These are phyloP conservation scores for Netelia melanura DNA, from an alignment of 2,888 invertebrate genomes.

Conservation along the genomic window DNA sequence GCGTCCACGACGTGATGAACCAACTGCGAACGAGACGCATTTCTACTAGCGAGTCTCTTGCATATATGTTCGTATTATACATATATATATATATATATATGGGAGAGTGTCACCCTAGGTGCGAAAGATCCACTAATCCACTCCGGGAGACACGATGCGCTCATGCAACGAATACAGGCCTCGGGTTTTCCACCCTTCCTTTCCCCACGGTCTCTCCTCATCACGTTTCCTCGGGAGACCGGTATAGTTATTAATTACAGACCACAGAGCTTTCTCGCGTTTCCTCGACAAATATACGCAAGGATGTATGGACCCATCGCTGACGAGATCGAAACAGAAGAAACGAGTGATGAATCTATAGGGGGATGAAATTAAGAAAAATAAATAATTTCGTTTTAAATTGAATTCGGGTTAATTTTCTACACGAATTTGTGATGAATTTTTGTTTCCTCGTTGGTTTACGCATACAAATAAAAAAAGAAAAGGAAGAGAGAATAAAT, in stretches of 20 bases:
- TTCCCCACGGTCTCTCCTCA: constrained; percentile 26
- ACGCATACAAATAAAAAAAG: not conserved
- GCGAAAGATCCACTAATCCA: constrained; percentile 60
- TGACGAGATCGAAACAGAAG: too few species aligned
- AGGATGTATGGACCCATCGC: not conserved
- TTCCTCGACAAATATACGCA: constrained; percentile 32
- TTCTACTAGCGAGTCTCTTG: not conserved
- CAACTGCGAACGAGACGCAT: constrained; percentile 21
- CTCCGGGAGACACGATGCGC: not conserved
- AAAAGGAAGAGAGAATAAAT: constrained; percentile 5
- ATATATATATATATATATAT: not conserved
- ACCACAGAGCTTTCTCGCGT: constrained; percentile 13
- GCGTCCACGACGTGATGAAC: constrained; percentile 47
- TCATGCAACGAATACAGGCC: not conserved
- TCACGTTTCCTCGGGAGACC: constrained; percentile 19
- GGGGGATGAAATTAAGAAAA: not conserved
- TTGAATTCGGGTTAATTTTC: not conserved
- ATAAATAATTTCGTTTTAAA: too few species aligned
- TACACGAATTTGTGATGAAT: too few species aligned
- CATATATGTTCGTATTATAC: not conserved
- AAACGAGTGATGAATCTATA: not conserved
- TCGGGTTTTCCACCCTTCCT: constrained; percentile 2
- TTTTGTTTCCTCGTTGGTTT: too few species aligned
- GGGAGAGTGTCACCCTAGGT: constrained; percentile 16
- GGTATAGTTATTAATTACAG: constrained; percentile 56